phyloP scores from a whole-genome alignment of 1,140 invertebrate genomes.

The Octopus bimaculoides region DNA sequence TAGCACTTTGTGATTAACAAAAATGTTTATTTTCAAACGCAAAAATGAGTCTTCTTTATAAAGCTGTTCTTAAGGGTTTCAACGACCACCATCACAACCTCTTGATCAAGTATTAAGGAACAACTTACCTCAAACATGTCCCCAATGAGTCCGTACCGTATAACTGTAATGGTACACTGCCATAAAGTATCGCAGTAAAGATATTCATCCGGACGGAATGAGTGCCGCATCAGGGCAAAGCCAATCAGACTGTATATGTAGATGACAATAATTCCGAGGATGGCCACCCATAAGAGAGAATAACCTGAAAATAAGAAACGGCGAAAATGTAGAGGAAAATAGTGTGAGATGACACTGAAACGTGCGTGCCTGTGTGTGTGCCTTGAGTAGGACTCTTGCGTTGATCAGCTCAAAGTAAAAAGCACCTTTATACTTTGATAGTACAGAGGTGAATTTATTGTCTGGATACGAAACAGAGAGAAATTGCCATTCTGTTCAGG shows the following conservation, averaged over 20 bases:
- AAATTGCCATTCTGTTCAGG: no score
- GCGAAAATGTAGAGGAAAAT: no score
- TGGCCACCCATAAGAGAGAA: conserved; percentile 56
- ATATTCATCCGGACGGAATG: conserved; percentile 45
- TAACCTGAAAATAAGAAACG: conserved; percentile 41
- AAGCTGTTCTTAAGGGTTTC: no score
- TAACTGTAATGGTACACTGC: conserved; percentile 55
- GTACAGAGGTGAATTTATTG: no score
- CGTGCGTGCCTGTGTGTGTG: background rate
- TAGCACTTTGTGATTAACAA: no score
- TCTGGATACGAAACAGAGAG: no score
- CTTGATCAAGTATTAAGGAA: background rate
- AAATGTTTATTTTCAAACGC: no score
- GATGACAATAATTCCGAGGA: conserved; percentile 54
- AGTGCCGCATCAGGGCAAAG: conserved; percentile 50
- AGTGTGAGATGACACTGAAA: background rate
- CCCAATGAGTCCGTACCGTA: conserved; percentile 55
- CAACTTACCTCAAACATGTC: conserved; percentile 54
- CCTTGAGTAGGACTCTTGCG: no score
- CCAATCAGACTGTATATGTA: conserved; percentile 55
- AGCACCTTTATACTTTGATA: no score
- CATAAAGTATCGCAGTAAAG: conserved; percentile 53
- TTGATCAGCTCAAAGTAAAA: no score
- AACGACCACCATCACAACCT: no score
- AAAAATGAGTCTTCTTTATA: no score